Evolutionary conservation across 2,888 invertebrate genomes (phyloP), one percentile per base, ranked within the genome.

Genomic region (Troilus luridus): DNA sequence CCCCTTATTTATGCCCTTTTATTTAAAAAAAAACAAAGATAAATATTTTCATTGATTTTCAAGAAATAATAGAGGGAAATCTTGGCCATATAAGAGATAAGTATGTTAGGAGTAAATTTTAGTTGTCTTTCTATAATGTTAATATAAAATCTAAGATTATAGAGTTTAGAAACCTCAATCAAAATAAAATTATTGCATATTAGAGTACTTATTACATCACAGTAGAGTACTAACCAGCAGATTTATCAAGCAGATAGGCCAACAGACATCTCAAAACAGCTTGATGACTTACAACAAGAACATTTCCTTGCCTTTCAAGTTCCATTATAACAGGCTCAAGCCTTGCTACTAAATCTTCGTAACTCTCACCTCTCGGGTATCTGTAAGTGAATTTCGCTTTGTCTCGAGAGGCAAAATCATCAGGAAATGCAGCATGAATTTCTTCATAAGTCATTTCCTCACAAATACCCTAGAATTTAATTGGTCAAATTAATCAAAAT

Each of bases 241-340:
- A 97, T 94, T 98, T 99, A 94, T 99, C 99, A 93, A 99, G 95
- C 95, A 99, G 99, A 95, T 99, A 99, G 0, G 99, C 99, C 91
- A 99, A 96, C 72, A 99, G 95, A 94, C 99, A 99, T 77, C 99
- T 95, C 93, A 99, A 95, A 91, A 98, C 99, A 0, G 99, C 99
- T 95, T 99, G 99, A 95, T 99, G 99, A 14, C 98, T 98, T 10
- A 99, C 98, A 5, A 99, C 98, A 88, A 99, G 95, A 85, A 99
- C 98, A 94, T 98, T 98, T 88, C 98, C 98, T 94, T 99, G 99
- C 58, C 99, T 95, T 95, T 99, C 99, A 93, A 99, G 95, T 95
- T 99, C 99, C 99, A 99, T 99, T 93, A 99, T 99, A 92, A 99
- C 99, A 0, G 99, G 99, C 94, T 99, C 99, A 92, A 99, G 95